Evolutionary conservation across 2,797 vertebrate genomes (phyloP), one percentile per base, ranked within the genome.

Genomic region (Molossus alvarezi): DNA sequence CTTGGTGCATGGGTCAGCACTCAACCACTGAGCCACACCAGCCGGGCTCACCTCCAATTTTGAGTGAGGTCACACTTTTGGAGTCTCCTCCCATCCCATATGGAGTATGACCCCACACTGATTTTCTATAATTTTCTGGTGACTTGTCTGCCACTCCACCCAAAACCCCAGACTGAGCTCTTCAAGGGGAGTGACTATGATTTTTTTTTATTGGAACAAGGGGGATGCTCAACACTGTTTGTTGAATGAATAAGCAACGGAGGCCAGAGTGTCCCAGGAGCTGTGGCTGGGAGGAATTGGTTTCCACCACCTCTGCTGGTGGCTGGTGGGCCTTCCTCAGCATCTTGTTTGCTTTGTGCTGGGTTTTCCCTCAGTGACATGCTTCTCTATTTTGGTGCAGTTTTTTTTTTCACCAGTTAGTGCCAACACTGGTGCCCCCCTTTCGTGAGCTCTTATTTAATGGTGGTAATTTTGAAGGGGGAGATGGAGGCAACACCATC

Each of bases 201-300:
- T 94, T 94, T 89, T 58, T 41, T 87, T 89, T 53, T 72, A 72
- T 9, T 58, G 37, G 21, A 45, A 29, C 27, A 51, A 77, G 12
- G 18, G 6, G 17, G 13, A 65, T 62, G 13, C 5, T 45, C 23
- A 65, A n/a, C 18, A 65, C 13, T 25, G 37, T 71, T 82, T 29
- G 23, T 37, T 91, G 89, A 91, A 23, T 71, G 69, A 79, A 14
- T 92, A 85, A 92, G 17, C 37, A 57, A 81, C 9, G 48, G 82
- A 81, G 21, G 73, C 27, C 41, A 77, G 45, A 71, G 41, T 87
- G 48, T 75, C 48, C 4, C 41, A 6, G 71, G 69, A 41, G 12
- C 58, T 60, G 37, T 88, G 89, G 23, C n/a, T 64, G 33, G 57
- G 53, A 6, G 11, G 20, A 27, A 23, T 18, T 55, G 90, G 23